A percentile compares a stretch with the other conserved stretches of the same genome.
Evolutionary conservation across 2,888 invertebrate species (phyloP).

Genomic region (Ophioninae sp.): DNA sequence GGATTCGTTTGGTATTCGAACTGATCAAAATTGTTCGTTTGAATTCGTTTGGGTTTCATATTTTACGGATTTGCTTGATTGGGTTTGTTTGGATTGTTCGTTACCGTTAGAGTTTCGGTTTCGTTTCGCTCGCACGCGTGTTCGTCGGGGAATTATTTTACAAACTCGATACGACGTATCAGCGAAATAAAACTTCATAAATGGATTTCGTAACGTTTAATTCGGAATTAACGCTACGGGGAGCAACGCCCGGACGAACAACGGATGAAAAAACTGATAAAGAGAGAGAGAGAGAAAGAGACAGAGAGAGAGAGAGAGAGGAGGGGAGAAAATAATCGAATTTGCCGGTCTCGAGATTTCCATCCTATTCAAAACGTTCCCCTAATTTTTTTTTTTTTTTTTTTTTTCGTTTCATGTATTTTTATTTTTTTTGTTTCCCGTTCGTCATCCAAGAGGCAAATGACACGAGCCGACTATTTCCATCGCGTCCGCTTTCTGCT

Average conservation of each 20-base stretch:
- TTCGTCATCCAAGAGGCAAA: background rate
- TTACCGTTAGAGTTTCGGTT: background rate
- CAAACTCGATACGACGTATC: background rate
- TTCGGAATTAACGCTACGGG: background rate
- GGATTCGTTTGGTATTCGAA: no score
- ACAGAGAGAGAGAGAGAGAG: background rate
- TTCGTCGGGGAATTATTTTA: background rate
- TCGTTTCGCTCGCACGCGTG: background rate
- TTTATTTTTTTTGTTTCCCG: background rate
- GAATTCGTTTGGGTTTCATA: no score
- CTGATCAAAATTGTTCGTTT: no score
- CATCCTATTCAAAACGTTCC: no score
- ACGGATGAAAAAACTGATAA: background rate
- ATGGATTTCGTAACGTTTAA: background rate
- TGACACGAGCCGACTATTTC: slow-evolving; percentile 6
- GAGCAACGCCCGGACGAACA: background rate
- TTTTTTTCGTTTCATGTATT: background rate
- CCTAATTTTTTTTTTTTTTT: slow-evolving; percentile 20
- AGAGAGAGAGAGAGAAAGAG: background rate
- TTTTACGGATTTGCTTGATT: no score
- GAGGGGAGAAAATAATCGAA: slow-evolving; percentile 17
- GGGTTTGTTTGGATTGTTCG: no score
- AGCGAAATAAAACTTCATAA: background rate
- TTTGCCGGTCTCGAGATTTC: slow-evolving; percentile 18
- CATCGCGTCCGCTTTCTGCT: background rate